These are phyloP conservation scores for Sciurus vulgaris DNA, from an alignment of 2,797 vertebrate species.

Conservation along the genomic window DNA sequence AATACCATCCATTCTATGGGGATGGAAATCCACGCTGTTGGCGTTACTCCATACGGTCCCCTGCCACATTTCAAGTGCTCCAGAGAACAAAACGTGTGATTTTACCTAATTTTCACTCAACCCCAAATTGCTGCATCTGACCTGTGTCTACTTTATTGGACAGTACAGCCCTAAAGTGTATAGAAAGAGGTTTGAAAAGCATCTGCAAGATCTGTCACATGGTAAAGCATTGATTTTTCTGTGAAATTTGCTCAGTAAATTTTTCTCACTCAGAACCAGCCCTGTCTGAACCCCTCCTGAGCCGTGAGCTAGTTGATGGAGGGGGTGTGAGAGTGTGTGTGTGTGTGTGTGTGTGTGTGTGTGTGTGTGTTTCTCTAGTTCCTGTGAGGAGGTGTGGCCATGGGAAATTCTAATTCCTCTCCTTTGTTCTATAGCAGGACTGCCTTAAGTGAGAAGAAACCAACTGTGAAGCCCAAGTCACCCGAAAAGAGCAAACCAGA, in stretches of 20 bases:
- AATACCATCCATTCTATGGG: neutral
- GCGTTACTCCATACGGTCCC: neutral
- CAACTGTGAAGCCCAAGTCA: slow-evolving; percentile 96
- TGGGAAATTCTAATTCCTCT: neutral
- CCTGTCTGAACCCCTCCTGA: neutral
- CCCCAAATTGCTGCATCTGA: neutral
- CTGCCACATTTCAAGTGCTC: neutral
- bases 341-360: too few species aligned
- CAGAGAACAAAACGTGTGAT: too few species aligned
- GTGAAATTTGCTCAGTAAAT: neutral
- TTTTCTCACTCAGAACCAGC: neutral
- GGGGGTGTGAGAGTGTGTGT: neutral
- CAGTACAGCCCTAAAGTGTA: neutral
- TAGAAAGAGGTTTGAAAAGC: neutral
- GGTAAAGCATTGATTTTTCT: neutral
- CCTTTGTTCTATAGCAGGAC: slow-evolving; percentile 89
- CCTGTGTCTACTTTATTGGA: neutral
- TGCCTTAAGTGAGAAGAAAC: slow-evolving; percentile 98
- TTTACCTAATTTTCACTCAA: neutral
- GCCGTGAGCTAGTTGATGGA: accelerated
- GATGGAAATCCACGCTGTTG: neutral
- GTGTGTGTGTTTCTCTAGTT: accelerated
- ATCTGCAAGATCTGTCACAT: neutral
- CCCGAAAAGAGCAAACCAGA: slow-evolving; percentile 97
- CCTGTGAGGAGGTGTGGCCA: accelerated